A percentile compares a stretch with the other conserved stretches of the same genome.
Evolutionary conservation across 2,797 vertebrate genomes (phyloP).

Genomic region (Crenichthys baileyi): DNA sequence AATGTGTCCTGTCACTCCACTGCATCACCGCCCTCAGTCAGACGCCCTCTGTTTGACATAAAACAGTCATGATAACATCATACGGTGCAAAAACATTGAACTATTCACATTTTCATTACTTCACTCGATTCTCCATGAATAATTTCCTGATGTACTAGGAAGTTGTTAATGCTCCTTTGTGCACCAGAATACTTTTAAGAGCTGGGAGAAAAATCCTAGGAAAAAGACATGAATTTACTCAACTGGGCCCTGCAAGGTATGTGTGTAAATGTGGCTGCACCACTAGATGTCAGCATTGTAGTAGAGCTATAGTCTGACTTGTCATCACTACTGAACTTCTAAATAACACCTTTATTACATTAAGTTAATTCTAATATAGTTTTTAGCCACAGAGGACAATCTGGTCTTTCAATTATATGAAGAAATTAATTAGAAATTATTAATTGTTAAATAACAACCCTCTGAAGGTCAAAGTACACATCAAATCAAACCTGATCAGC

Average conservation of each 20-base stretch:
- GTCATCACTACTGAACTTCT: neutral
- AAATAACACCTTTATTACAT: neutral
- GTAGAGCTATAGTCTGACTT: slow-evolving; percentile 16
- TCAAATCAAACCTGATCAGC: neutral
- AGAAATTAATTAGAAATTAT: neutral
- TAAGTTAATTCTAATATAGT: neutral
- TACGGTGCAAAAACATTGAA: slow-evolving; percentile 43
- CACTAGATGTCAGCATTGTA: slow-evolving; percentile 80
- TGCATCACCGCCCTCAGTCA: slow-evolving; percentile 50
- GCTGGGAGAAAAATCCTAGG: neutral
- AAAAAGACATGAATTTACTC: slow-evolving; percentile 9
- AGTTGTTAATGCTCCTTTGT: slow-evolving; percentile 29
- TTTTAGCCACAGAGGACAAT: neutral
- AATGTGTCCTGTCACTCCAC: slow-evolving; percentile 62
- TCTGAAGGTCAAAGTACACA: neutral
- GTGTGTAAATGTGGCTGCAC: slow-evolving; percentile 39
- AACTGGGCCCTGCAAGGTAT: neutral
- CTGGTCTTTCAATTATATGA: neutral
- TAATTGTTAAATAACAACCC: neutral
- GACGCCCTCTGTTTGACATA: slow-evolving; percentile 58
- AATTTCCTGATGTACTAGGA: slow-evolving; percentile 20
- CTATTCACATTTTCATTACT: slow-evolving; percentile 57
- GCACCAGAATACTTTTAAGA: slow-evolving; percentile 12
- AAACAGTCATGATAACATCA: slow-evolving; percentile 62
- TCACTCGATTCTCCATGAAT: slow-evolving; percentile 59